phyloP scores from a whole-genome alignment of 2,888 invertebrate genomes.

The Panopea generosa region DNA sequence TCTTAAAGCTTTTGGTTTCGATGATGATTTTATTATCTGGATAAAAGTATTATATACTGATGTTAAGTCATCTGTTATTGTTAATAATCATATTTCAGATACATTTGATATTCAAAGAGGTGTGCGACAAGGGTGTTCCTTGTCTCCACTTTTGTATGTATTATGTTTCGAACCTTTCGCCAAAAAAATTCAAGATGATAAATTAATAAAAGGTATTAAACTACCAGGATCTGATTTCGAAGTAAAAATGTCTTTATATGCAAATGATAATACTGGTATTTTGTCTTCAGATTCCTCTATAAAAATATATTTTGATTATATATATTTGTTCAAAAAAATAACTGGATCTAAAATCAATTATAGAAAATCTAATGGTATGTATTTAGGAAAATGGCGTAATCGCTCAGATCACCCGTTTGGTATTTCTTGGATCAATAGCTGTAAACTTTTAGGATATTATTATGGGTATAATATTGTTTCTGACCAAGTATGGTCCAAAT shows the following conservation, averaged over 20 bases:
- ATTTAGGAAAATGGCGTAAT: slow-evolving; percentile 58
- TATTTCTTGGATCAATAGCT: slow-evolving; percentile 54
- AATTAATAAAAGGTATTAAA: slow-evolving; percentile 22
- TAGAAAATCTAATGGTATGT: slow-evolving; percentile 55
- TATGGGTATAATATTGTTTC: slow-evolving; percentile 38
- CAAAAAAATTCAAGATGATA: slow-evolving; percentile 27
- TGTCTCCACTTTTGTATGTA: slow-evolving; percentile 49
- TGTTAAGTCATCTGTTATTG: slow-evolving; percentile 52
- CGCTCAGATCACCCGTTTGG: slow-evolving; percentile 61
- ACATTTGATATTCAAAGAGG: slow-evolving; percentile 46
- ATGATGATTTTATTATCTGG: slow-evolving; percentile 53
- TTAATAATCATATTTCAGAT: slow-evolving; percentile 56
- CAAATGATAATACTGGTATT: slow-evolving; percentile 32
- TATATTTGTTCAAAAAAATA: slow-evolving; percentile 20
- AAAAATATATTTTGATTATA: slow-evolving; percentile 4
- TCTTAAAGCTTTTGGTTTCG: slow-evolving; percentile 60
- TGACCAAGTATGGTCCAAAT: slow-evolving; percentile 44
- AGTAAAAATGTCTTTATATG: slow-evolving; percentile 32
- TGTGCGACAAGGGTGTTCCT: slow-evolving; percentile 56
- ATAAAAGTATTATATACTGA: slow-evolving; percentile 60
- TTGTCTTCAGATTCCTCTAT: slow-evolving; percentile 10
- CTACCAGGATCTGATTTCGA: slow-evolving; percentile 28
- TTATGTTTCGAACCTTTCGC: slow-evolving; percentile 44
- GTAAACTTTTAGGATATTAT: slow-evolving; percentile 54
- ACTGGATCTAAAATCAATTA: slow-evolving; percentile 56